phyloP scores from a whole-genome alignment of 2,113 vertebrate genomes.

The Trogon melanurus region DNA sequence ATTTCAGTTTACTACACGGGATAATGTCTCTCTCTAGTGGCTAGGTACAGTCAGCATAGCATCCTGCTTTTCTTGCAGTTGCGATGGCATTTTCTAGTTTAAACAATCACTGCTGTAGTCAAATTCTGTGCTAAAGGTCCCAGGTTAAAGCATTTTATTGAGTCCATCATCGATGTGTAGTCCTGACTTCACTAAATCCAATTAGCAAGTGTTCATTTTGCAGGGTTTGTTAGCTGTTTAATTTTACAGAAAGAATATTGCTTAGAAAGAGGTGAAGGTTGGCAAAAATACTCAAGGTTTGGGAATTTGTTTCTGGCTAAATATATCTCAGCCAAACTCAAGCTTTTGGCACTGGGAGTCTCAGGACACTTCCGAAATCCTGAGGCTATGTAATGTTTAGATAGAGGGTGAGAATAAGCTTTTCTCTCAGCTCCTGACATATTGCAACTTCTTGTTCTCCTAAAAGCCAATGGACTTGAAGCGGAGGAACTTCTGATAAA shows the following conservation, averaged over 20 bases:
- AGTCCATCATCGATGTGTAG: background rate
- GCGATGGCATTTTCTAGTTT: background rate
- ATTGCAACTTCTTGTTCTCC: background rate
- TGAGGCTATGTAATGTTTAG: background rate
- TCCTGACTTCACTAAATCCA: background rate
- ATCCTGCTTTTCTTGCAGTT: background rate
- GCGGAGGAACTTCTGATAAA: background rate
- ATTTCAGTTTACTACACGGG: slow-evolving; percentile 29
- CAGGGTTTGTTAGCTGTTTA: background rate
- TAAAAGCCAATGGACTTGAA: background rate
- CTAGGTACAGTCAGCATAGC: slow-evolving; percentile 61
- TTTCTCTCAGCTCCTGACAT: background rate
- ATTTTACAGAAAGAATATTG: background rate
- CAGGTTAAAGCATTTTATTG: background rate
- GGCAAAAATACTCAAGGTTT: background rate
- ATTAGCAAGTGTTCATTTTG: background rate
- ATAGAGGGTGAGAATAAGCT: background rate
- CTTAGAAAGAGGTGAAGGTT: background rate
- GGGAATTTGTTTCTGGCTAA: background rate
- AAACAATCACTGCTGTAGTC: background rate
- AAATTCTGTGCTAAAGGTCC: background rate
- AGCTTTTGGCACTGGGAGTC: background rate
- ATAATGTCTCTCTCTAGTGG: slow-evolving; percentile 73
- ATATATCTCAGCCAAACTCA: background rate
- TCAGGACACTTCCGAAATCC: background rate